Evolutionary conservation across 2,888 invertebrate species (phyloP), one percentile per base, ranked within the genome.

Genomic region (Carpatolechia fugitivella): DNA sequence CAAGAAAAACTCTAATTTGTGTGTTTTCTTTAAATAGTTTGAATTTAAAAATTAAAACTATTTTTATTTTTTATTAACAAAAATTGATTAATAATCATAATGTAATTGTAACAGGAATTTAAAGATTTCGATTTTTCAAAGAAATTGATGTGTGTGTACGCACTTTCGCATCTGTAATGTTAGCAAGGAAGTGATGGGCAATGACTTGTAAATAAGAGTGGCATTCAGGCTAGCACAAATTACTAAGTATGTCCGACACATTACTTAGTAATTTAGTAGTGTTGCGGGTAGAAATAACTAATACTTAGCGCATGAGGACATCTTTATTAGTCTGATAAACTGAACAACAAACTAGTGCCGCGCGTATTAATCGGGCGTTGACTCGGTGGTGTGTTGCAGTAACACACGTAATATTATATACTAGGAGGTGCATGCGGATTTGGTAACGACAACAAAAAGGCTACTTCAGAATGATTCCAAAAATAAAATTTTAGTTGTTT

Each of bases 271-370:
- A 44, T 44, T 44, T 44, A 44, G 29, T 24, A 29, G n/a, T 29
- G n/a, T 20, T 44, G 20, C n/a, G n/a, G n/a, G n/a, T 33, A 8
- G 44, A n/a, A 3, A 41, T 41, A 14, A 14, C 40, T 18, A 24
- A 24, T 47, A 53, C 20, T 48, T 48, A n/a, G 54, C 46, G 31
- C 76, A 72, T 74, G 70, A 68, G 71, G 76, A 80, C 82, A 81
- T 81, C 81, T 82, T 85, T 85, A 85, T 83, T 82, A 69, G 69
- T 74, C 67, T 76, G 78, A 82, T 82, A 85, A 82, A 29, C 71
- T 82, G 85, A 82, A 29, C 71, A 65, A 68, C 63, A 65, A 76
- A 76, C 74, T 77, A 74, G 77, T 78, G 75, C 72, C 80, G 80
- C 76, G 66, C 62, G 73, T 75, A 83, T 86, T 80, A 85, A 83